These are phyloP conservation scores for Machimus atricapillus DNA, from an alignment of 2,888 invertebrate genomes.

Conservation along the genomic window DNA sequence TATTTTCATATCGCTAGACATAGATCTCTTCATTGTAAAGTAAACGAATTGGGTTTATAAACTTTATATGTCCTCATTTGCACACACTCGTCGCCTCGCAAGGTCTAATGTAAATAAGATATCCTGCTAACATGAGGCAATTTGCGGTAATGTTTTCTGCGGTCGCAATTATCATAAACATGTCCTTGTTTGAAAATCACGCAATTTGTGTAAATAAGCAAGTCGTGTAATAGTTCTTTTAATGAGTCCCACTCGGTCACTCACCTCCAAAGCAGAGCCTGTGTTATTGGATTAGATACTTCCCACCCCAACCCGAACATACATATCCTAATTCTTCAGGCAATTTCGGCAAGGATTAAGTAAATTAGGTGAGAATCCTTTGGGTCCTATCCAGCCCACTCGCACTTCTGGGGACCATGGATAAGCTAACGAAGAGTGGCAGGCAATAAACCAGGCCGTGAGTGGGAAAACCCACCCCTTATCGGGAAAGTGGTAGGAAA, in stretches of 20 bases:
- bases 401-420: neutral
- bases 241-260: neutral
- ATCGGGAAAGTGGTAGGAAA: neutral
- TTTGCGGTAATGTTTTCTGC: neutral
- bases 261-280: neutral
- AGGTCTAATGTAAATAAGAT: neutral
- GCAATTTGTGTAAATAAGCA: neutral
- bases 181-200: neutral
- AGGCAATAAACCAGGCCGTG: neutral
- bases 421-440: neutral
- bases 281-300: neutral
- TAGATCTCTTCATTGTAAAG: neutral
- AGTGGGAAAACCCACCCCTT: neutral
- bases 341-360: neutral
- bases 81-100: neutral
- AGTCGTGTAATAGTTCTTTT: neutral
- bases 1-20: neutral
- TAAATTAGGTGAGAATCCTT: neutral
- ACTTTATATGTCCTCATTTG: neutral
- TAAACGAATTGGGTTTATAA: neutral
- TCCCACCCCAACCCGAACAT: too few species aligned
- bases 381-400: neutral
- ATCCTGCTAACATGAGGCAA: neutral
- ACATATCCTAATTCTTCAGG: neutral
- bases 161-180: neutral